Conservation (phyloP, 2,888 invertebrate genomes). For the Chaetogeoica ovagalla region DNA sequence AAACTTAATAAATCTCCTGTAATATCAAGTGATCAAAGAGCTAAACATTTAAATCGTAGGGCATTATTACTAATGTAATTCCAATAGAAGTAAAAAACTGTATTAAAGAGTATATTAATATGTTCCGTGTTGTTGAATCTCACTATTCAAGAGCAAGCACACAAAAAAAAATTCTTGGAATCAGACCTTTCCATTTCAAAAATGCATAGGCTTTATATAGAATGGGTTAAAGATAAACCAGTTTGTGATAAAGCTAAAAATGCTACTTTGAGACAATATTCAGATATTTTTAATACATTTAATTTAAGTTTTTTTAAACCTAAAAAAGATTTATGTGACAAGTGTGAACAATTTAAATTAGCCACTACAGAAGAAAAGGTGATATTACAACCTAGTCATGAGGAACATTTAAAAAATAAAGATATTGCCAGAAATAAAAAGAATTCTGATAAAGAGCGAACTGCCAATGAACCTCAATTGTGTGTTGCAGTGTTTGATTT, state of each 20-base stretch:
- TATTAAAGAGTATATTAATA: conserved; percentile 14
- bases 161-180: conserved; percentile 11
- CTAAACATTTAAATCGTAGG: background rate
- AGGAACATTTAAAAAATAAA: conserved; percentile 13
- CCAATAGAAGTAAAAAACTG: conserved; percentile 6
- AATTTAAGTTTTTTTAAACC: conserved; percentile 29
- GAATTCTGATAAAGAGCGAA: conserved; percentile 7
- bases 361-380: conserved; percentile 7
- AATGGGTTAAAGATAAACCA: conserved; percentile 1
- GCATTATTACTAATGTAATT: background rate
- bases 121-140: conserved; percentile 13
- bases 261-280: conserved; percentile 10
- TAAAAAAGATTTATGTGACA: background rate
- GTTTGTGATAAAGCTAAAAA: background rate
- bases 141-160: background rate
- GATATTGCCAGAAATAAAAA: conserved; percentile 9
- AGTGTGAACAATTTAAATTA: conserved; percentile 9
- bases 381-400: background rate
- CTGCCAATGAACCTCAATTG: background rate
- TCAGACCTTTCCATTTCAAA: conserved; percentile 11
- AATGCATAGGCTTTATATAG: conserved; percentile 15
- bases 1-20: background rate
- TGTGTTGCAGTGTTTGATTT: conserved; percentile 15
- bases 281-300: conserved; percentile 4
- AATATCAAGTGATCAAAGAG: conserved; percentile 14